Evolutionary conservation across 2,113 vertebrate species (phyloP).

Genomic region (Ifrita kowaldi): DNA sequence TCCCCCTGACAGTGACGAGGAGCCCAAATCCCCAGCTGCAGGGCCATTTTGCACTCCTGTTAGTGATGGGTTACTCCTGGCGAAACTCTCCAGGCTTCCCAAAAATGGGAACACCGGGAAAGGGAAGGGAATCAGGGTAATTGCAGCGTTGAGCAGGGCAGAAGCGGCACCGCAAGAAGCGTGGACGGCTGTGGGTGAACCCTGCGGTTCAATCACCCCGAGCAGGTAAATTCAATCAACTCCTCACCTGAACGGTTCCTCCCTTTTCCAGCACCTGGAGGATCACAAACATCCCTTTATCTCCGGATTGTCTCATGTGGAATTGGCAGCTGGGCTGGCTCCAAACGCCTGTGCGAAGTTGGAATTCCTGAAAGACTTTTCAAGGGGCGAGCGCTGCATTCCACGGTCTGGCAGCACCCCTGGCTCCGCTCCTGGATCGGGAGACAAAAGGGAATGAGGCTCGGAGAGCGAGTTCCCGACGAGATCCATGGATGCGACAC

Average conservation of each 20-base stretch:
- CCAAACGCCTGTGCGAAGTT: neutral
- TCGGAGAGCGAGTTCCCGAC: slow-evolving; percentile 2
- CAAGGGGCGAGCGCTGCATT: neutral
- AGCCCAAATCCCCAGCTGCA: neutral
- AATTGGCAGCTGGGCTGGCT: slow-evolving; percentile 39
- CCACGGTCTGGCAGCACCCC: slow-evolving; percentile 27
- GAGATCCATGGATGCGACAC: neutral
- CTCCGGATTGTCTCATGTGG: slow-evolving; percentile 31
- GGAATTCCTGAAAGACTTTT: slow-evolving; percentile 38
- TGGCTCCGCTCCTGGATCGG: neutral
- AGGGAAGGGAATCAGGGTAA: neutral
- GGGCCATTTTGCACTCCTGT: neutral
- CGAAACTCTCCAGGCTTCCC: neutral
- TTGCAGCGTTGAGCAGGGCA: neutral
- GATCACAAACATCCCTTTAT: slow-evolving; percentile 42
- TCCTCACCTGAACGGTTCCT: slow-evolving; percentile 2
- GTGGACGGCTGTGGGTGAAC: neutral
- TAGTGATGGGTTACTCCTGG: neutral
- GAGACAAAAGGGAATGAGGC: slow-evolving; percentile 52
- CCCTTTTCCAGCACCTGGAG: neutral
- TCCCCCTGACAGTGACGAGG: neutral
- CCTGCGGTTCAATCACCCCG: neutral
- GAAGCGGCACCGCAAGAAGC: neutral
- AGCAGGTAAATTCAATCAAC: neutral
- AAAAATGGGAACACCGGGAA: neutral